phyloP scores from a whole-genome alignment of 2,113 vertebrate species.

The Gymnorhina tibicen region DNA sequence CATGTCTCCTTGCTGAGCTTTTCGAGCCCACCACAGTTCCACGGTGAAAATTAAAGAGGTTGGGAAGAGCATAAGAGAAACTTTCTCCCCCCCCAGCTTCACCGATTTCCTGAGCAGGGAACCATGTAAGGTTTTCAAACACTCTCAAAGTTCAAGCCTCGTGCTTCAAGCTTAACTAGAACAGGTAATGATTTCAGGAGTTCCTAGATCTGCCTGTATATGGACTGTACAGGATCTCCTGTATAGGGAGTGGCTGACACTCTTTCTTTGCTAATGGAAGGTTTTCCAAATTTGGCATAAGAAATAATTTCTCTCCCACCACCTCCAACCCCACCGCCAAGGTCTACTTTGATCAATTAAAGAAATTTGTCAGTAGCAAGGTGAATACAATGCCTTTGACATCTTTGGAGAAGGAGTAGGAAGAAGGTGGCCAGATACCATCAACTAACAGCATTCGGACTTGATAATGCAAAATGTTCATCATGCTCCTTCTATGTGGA shows the following conservation, averaged over 20 bases:
- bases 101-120: constrained; percentile 70
- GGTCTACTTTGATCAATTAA: background rate
- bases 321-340: background rate
- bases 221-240: too few species aligned
- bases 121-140: background rate
- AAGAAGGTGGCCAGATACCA: background rate
- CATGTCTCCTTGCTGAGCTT: background rate
- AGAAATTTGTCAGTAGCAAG: background rate
- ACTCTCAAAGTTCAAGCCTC: background rate
- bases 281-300: background rate
- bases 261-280: background rate
- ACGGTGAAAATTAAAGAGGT: constrained; percentile 64
- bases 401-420: background rate
- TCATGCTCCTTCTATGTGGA: background rate
- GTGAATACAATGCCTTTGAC: background rate
- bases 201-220: background rate
- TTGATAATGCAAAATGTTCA: background rate
- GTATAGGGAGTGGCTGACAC: background rate
- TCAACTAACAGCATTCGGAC: background rate
- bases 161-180: background rate
- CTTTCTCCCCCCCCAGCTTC: constrained; percentile 58
- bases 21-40: constrained; percentile 63
- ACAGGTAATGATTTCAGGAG: background rate
- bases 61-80: constrained; percentile 53
- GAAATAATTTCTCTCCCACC: background rate